A percentile compares a stretch with the other conserved stretches of the same genome.
These are phyloP conservation scores for Emmelina monodactyla DNA, from an alignment of 2,888 invertebrate species.

Conservation along the genomic window DNA sequence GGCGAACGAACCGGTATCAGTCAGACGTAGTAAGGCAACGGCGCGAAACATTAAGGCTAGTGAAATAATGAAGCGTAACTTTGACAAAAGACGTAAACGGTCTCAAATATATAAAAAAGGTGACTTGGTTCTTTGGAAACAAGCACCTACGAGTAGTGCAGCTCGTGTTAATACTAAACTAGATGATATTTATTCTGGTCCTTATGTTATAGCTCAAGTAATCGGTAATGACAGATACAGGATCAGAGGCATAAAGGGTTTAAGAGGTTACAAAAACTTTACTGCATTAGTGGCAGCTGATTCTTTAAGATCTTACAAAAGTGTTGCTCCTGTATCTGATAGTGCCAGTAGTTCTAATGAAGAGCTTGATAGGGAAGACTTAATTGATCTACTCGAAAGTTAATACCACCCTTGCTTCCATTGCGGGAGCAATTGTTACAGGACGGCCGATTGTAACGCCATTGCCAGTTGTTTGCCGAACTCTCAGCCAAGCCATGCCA, in stretches of 20 bases:
- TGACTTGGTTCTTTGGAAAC: neutral
- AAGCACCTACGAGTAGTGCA: neutral
- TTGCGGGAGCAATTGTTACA: too few species aligned
- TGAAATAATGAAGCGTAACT: neutral
- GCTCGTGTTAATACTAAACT: slow-evolving; percentile 1
- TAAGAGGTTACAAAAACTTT: slow-evolving; percentile 5
- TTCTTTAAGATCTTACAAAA: neutral
- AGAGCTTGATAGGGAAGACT: too few species aligned
- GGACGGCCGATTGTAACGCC: too few species aligned
- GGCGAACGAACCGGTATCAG: neutral
- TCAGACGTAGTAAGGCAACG: neutral
- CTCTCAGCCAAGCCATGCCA: too few species aligned
- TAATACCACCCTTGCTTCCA: too few species aligned
- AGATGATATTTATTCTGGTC: slow-evolving; percentile 1
- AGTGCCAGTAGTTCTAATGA: neutral
- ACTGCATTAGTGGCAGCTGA: neutral
- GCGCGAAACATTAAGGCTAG: neutral
- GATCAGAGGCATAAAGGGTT: neutral
- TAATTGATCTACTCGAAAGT: too few species aligned
- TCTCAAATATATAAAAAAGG: neutral
- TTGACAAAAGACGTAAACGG: neutral
- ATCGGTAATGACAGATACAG: neutral
- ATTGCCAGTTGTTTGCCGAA: too few species aligned
- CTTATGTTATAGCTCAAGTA: slow-evolving; percentile 1
- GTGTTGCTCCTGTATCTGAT: neutral